Evolutionary conservation across 2,797 vertebrate species (phyloP).

Genomic region (Gymnodraco acuticeps): DNA sequence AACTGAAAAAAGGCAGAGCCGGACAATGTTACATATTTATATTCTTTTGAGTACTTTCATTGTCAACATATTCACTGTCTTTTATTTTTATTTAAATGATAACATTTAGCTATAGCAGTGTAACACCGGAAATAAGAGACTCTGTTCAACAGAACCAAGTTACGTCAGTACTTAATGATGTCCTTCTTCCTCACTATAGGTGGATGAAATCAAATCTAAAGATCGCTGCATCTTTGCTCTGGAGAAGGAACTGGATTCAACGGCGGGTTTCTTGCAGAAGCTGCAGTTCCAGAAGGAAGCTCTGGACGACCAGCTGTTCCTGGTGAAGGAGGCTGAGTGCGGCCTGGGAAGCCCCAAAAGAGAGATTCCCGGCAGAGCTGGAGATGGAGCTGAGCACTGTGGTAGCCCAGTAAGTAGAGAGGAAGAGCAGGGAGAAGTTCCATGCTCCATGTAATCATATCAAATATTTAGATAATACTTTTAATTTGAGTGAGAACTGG

Average conservation of each 20-base stretch:
- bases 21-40: too few species aligned
- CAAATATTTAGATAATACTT: background rate
- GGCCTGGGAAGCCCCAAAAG: constrained; percentile 97
- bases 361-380: constrained; percentile 96
- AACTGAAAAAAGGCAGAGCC: background rate
- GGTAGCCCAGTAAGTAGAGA: constrained; percentile 91
- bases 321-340: constrained; percentile 97
- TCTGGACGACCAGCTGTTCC: constrained; percentile 96
- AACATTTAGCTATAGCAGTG: background rate
- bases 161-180: background rate
- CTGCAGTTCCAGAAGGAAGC: constrained; percentile 98
- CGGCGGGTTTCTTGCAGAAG: constrained; percentile 92
- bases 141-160: background rate
- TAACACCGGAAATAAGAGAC: too few species aligned
- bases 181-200: constrained; percentile 79
- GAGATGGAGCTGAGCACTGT: constrained; percentile 96
- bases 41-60: background rate
- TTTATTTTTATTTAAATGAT: background rate
- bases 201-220: constrained; percentile 99
- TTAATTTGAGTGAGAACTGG: background rate
- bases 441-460: background rate
- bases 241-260: constrained; percentile 96
- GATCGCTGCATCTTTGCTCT: constrained; percentile 95
- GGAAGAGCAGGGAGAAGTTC: background rate
- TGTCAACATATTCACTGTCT: background rate